These are phyloP conservation scores for Dicyrtoma fusca DNA, from an alignment of 2,888 invertebrate genomes.

Conservation along the genomic window DNA sequence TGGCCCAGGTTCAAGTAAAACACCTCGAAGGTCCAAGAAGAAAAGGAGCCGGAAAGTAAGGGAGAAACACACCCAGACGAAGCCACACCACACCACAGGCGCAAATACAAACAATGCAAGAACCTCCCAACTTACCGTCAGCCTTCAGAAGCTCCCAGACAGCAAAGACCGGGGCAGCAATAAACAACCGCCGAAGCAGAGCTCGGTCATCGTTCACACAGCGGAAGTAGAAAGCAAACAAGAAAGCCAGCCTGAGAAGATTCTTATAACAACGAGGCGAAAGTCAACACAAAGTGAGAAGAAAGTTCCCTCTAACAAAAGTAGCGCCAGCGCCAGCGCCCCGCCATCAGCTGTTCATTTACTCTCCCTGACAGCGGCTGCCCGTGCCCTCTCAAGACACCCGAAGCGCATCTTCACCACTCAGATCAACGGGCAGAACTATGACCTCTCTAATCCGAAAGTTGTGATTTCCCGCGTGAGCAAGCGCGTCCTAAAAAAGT, in stretches of 20 bases:
- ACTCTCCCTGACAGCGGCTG: not conserved
- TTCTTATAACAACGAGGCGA: not conserved
- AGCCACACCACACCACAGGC: not conserved
- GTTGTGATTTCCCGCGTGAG: not conserved
- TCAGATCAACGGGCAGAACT: not conserved
- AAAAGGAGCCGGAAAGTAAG: constrained; percentile 27
- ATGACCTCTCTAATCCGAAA: constrained; percentile 17
- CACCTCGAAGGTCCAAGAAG: not conserved
- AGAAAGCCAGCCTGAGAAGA: too few relatives aligned
- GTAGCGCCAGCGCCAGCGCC: too few relatives aligned
- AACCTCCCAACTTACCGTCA: too few relatives aligned
- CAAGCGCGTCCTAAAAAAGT: not conserved
- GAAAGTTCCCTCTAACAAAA: not conserved
- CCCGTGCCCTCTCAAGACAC: not conserved
- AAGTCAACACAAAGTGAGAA: constrained; percentile 5
- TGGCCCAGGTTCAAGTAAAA: not conserved
- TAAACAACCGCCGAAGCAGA: not conserved
- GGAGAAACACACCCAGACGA: constrained; percentile 34
- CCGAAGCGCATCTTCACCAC: constrained; percentile 3
- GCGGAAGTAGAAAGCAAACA: not conserved
- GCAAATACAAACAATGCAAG: not conserved
- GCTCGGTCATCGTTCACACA: constrained; percentile 6
- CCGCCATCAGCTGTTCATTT: not conserved
- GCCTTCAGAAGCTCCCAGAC: too few relatives aligned
- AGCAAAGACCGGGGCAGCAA: too few relatives aligned